Conservation (phyloP, 1,140 invertebrate species). For the Drosophila saltans region DNA sequence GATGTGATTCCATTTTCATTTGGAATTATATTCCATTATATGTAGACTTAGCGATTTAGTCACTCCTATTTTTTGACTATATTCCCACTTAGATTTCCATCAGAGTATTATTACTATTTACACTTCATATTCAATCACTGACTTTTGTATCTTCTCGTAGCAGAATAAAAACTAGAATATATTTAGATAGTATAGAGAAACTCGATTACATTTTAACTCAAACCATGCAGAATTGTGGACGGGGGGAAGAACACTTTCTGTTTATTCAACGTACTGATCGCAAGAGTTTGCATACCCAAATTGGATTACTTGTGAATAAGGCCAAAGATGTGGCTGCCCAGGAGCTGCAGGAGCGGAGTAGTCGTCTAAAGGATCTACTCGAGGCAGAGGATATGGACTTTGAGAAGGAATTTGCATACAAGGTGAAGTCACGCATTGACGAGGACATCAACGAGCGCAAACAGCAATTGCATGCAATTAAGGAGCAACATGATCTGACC, state of each 20-base stretch:
- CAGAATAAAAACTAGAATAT: background rate
- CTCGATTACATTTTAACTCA: background rate
- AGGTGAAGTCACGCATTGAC: slow-evolving; percentile 68
- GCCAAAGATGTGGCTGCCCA: slow-evolving; percentile 48
- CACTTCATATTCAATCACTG: too few species aligned
- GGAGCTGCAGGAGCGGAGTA: slow-evolving; percentile 57
- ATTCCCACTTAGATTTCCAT: too few species aligned
- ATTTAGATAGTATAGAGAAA: slow-evolving; percentile 4
- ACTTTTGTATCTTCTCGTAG: too few species aligned
- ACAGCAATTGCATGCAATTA: slow-evolving; percentile 57
- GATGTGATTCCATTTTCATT: too few species aligned
- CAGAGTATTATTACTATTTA: too few species aligned
- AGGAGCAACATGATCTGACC: slow-evolving; percentile 45
- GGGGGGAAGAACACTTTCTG: slow-evolving; percentile 56
- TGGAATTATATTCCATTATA: too few species aligned
- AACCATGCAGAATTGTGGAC: slow-evolving; percentile 52
- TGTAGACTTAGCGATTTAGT: too few species aligned
- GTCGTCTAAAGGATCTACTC: slow-evolving; percentile 48
- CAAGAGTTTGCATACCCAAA: slow-evolving; percentile 67
- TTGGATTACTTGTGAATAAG: slow-evolving; percentile 62
- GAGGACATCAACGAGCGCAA: slow-evolving; percentile 67
- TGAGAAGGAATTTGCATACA: slow-evolving; percentile 70
- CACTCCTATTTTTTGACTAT: too few species aligned
- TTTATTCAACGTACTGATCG: slow-evolving; percentile 70
- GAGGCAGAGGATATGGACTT: slow-evolving; percentile 68